Conservation (phyloP, 2,797 vertebrate species). For the Catostomus latipinnis region DNA sequence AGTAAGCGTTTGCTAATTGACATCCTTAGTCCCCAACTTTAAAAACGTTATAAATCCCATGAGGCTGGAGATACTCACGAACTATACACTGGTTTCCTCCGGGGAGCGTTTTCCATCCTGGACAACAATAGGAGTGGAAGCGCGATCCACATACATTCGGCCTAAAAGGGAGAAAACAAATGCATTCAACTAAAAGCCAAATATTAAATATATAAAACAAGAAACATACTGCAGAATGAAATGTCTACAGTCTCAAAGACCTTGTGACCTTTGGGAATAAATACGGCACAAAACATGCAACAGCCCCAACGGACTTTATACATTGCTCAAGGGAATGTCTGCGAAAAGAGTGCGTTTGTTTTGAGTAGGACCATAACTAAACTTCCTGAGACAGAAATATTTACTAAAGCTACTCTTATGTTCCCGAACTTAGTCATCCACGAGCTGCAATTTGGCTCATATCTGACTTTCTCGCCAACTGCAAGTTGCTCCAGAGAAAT, state of each 20-base stretch:
- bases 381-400: constrained; percentile 63
- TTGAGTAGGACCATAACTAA: constrained; percentile 56
- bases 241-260: constrained; percentile 57
- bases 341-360: constrained; percentile 62
- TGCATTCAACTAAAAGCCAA: constrained; percentile 45
- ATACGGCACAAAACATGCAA: constrained; percentile 51
- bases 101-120: constrained; percentile 97
- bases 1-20: neutral
- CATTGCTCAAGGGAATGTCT: constrained; percentile 51
- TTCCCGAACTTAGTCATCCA: constrained; percentile 21
- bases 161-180: constrained; percentile 71
- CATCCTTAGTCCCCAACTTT: constrained; percentile 14
- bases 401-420: constrained; percentile 44
- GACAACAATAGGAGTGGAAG: constrained; percentile 98
- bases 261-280: constrained; percentile 60
- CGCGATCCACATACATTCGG: constrained; percentile 98
- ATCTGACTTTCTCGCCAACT: constrained; percentile 9
- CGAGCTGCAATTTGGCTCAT: constrained; percentile 22
- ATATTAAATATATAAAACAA: constrained; percentile 44
- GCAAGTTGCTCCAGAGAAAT: constrained; percentile 22
- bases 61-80: constrained; percentile 85
- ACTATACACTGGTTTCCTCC: constrained; percentile 99
- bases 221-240: constrained; percentile 10
- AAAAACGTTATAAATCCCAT: constrained; percentile 33
- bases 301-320: constrained; percentile 60